Percentiles rank a stretch among this genome's conserved stretches.
Evolutionary conservation across 2,113 vertebrate genomes (phyloP).

Genomic region (Sebastes schlegelii): DNA sequence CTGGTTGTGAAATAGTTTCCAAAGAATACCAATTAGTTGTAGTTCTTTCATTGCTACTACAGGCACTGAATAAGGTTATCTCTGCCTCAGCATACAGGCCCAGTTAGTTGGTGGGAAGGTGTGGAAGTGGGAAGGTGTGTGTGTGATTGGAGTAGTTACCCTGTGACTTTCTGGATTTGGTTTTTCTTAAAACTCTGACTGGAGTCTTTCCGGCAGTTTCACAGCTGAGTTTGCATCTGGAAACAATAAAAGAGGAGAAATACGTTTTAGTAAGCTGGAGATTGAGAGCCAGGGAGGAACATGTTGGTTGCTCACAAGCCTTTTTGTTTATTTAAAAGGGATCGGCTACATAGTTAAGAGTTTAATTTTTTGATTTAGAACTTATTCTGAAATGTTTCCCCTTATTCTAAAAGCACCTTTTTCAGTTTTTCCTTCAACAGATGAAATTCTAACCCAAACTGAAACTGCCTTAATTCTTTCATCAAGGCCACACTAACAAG

Average conservation of each 20-base stretch:
- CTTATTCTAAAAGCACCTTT: constrained; percentile 11
- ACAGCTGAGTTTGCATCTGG: neutral
- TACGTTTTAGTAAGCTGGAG: neutral
- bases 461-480: constrained; percentile 13
- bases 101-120: neutral
- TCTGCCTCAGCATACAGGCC: neutral
- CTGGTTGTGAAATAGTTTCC: constrained; percentile 1
- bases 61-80: neutral
- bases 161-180: neutral
- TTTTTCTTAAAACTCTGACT: neutral
- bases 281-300: neutral
- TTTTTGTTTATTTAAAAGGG: neutral
- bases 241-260: neutral
- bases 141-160: neutral
- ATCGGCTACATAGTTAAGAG: neutral
- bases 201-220: neutral
- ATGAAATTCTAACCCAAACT: neutral
- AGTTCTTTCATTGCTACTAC: constrained; percentile 29
- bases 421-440: neutral
- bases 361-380: constrained; percentile 6
- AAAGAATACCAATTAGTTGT: constrained; percentile 31
- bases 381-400: neutral
- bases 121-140: neutral
- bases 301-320: neutral
- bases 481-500: constrained; percentile 20